Evolutionary conservation across 2,888 invertebrate species (phyloP).

Genomic region (Drosophila prolongata): DNA sequence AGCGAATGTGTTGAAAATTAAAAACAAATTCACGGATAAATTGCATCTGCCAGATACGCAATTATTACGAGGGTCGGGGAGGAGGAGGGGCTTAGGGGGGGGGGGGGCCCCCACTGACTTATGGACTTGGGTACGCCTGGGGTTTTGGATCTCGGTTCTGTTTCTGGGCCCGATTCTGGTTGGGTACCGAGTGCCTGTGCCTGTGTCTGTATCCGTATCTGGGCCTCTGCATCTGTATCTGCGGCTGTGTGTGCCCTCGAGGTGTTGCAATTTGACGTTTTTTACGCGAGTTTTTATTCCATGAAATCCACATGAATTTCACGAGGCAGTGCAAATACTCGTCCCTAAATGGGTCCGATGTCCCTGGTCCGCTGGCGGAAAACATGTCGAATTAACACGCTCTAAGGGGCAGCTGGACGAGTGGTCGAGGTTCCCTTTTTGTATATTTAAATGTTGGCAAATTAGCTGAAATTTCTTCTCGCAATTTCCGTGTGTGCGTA

Average conservation of each 20-base stretch:
- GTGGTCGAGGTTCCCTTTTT: slow-evolving; percentile 40
- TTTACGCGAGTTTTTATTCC: slow-evolving; percentile 81
- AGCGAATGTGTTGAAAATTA: slow-evolving; percentile 85
- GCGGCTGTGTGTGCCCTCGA: slow-evolving; percentile 69
- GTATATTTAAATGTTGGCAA: slow-evolving; percentile 75
- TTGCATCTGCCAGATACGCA: slow-evolving; percentile 84
- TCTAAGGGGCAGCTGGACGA: slow-evolving; percentile 54
- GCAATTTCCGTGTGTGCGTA: slow-evolving; percentile 58
- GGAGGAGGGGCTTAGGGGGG: slow-evolving; percentile 15
- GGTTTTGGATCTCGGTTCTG: slow-evolving; percentile 42
- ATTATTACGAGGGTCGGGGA: slow-evolving; percentile 76
- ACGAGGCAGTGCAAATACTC: slow-evolving; percentile 78
- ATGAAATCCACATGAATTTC: slow-evolving; percentile 70
- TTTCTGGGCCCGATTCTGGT: slow-evolving; percentile 9
- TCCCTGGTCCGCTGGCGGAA: slow-evolving; percentile 54
- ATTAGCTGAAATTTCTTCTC: slow-evolving; percentile 73
- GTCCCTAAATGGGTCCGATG: slow-evolving; percentile 75
- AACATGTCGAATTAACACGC: slow-evolving; percentile 83
- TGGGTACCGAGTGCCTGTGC: not conserved
- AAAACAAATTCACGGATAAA: slow-evolving; percentile 85
- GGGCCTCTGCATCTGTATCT: slow-evolving; percentile 33
- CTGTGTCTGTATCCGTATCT: slow-evolving; percentile 28
- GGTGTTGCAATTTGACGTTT: slow-evolving; percentile 84
- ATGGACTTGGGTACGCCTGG: slow-evolving; percentile 50
- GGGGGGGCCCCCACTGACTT: slow-evolving; percentile 52